phyloP scores from a whole-genome alignment of 2,797 vertebrate genomes.

The Clarias pachynema region DNA sequence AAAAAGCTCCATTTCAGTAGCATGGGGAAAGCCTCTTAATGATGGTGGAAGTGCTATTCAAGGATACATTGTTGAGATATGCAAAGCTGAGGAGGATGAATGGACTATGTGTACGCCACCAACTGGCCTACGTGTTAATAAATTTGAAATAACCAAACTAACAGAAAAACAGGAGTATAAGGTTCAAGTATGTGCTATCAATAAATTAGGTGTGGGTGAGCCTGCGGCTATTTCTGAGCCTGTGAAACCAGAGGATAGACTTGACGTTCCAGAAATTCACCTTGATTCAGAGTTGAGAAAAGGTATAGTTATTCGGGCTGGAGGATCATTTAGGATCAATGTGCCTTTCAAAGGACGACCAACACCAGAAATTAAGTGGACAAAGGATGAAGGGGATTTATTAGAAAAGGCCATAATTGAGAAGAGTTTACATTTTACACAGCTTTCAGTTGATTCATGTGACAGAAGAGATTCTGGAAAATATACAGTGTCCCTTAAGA shows the following conservation, averaged over 20 bases:
- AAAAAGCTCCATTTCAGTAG: constrained; percentile 85
- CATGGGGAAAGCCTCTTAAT: constrained; percentile 94
- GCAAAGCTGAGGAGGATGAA: constrained; percentile 93
- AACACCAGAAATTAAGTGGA: constrained; percentile 91
- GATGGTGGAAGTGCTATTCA: constrained; percentile 92
- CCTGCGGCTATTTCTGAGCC: constrained; percentile 84
- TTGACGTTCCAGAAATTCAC: constrained; percentile 90
- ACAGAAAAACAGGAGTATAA: constrained; percentile 93
- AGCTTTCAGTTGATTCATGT: constrained; percentile 93
- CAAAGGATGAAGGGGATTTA: constrained; percentile 89
- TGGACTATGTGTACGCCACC: constrained; percentile 94
- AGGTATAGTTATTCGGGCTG: constrained; percentile 90
- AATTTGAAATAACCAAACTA: constrained; percentile 93
- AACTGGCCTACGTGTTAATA: constrained; percentile 88
- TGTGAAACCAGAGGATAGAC: constrained; percentile 91
- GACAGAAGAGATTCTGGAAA: constrained; percentile 96
- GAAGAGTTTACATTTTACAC: constrained; percentile 86
- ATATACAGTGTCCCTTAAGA: constrained; percentile 87
- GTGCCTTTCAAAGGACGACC: constrained; percentile 95
- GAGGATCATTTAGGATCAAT: constrained; percentile 88
- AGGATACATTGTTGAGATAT: constrained; percentile 93
- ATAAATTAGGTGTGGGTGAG: constrained; percentile 95
- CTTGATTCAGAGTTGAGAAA: constrained; percentile 96
- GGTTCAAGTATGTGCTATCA: constrained; percentile 91
- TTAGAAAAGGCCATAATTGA: constrained; percentile 89